A percentile compares a stretch with the other conserved stretches of the same genome.
Conservation (phyloP, 2,888 invertebrate genomes). For the Phalangium opilio region DNA sequence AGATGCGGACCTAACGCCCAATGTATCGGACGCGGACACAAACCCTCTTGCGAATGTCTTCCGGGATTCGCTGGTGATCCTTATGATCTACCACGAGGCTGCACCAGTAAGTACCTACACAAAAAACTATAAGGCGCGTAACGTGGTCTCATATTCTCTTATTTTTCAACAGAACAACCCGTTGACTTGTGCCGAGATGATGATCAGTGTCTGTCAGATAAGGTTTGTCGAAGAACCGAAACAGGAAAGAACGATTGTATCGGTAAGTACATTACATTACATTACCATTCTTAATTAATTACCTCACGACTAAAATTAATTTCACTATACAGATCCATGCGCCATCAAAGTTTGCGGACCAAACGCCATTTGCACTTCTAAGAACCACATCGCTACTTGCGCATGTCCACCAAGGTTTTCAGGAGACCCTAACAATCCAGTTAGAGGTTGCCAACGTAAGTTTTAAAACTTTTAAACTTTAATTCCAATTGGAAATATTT, state of each 20-base stretch:
- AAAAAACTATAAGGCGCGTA: no score
- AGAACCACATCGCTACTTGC: slow-evolving; percentile 76
- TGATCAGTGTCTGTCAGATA: slow-evolving; percentile 63
- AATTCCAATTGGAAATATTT: neutral
- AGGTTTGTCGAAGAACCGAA: slow-evolving; percentile 42
- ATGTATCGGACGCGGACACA: slow-evolving; percentile 67
- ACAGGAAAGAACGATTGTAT: slow-evolving; percentile 20
- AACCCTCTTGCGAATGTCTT: slow-evolving; percentile 74
- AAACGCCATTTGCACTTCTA: slow-evolving; percentile 72
- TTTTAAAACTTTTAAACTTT: neutral
- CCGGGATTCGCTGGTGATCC: slow-evolving; percentile 40
- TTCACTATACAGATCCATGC: slow-evolving; percentile 69
- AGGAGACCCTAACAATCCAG: slow-evolving; percentile 59
- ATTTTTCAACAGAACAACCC: slow-evolving; percentile 39
- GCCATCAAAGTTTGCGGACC: slow-evolving; percentile 52
- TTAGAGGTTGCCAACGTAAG: slow-evolving; percentile 38
- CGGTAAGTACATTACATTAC: no score
- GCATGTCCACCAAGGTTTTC: slow-evolving; percentile 66
- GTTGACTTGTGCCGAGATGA: slow-evolving; percentile 64
- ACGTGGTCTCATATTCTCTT: no score
- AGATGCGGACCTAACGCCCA: slow-evolving; percentile 78
- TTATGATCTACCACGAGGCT: slow-evolving; percentile 33
- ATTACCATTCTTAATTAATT: no score
- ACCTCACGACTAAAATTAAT: no score
- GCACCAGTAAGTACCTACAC: slow-evolving; percentile 51